phyloP scores from a whole-genome alignment of 2,888 invertebrate species.

The Cryptus viduatorius region DNA sequence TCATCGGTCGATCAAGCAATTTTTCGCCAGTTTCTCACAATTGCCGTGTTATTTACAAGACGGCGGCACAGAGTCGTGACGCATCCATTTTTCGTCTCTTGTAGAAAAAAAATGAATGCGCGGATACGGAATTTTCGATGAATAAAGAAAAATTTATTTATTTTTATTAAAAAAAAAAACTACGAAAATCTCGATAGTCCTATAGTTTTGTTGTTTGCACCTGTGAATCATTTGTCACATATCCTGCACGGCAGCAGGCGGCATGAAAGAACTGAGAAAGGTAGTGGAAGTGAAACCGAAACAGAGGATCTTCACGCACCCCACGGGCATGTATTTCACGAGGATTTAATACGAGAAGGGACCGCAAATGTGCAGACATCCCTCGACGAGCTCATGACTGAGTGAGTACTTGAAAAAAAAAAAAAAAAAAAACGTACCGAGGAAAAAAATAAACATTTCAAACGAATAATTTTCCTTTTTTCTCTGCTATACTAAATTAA shows the following conservation, averaged over 20 bases:
- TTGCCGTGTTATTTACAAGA: too few species aligned
- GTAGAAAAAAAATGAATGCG: too few species aligned
- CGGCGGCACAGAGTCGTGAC: too few species aligned
- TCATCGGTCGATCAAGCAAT: neutral
- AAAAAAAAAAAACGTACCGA: conserved; percentile 20
- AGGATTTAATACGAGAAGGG: conserved; percentile 81
- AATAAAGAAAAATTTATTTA: neutral
- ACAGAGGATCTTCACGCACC: conserved; percentile 88
- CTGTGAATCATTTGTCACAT: conserved; percentile 77
- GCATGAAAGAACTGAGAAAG: conserved; percentile 86
- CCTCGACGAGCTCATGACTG: conserved; percentile 84
- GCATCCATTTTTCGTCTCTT: neutral
- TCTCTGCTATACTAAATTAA: conserved; percentile 55
- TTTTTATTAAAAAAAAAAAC: neutral
- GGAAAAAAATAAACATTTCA: conserved; percentile 30
- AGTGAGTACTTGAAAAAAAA: conserved; percentile 83
- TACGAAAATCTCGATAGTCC: conserved; percentile 60
- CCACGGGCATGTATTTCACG: conserved; percentile 82
- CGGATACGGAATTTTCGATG: neutral
- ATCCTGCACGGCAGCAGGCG: conserved; percentile 82
- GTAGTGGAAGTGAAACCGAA: conserved; percentile 91
- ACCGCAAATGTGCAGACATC: conserved; percentile 83
- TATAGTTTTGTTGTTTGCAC: conserved; percentile 78
- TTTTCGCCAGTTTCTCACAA: neutral
- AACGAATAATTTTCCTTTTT: conserved; percentile 25